These are phyloP conservation scores for Steinernema hermaphroditum DNA, from an alignment of 2,888 invertebrate species.

Conservation along the genomic window DNA sequence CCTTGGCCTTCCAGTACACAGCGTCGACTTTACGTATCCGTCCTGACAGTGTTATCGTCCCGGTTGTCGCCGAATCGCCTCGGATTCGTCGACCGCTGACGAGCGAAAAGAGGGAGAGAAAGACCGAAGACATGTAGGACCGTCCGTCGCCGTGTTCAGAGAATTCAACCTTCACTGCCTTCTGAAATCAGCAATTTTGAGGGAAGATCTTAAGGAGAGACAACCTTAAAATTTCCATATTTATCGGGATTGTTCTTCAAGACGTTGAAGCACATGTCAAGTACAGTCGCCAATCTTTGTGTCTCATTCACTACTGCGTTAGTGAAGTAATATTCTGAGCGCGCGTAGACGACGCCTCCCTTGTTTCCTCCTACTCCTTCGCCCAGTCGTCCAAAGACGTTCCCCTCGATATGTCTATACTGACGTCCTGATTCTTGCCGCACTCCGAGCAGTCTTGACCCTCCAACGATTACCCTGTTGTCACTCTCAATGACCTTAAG, in stretches of 20 bases:
- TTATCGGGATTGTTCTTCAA: neutral
- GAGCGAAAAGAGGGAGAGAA: neutral
- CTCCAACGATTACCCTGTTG: too few relatives aligned
- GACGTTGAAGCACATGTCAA: neutral
- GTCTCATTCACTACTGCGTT: too few relatives aligned
- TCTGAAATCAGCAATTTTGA: neutral
- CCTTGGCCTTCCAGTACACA: neutral
- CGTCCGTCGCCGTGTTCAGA: neutral
- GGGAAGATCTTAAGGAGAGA: neutral
- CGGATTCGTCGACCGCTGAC: neutral
- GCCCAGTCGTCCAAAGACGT: too few relatives aligned
- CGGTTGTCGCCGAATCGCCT: neutral
- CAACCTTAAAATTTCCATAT: neutral
- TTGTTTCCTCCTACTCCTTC: too few relatives aligned
- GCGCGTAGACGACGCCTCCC: too few relatives aligned
- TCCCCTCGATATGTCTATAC: too few relatives aligned
- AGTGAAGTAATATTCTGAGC: too few relatives aligned
- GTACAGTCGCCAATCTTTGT: too few relatives aligned
- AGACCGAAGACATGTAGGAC: neutral
- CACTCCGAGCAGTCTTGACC: too few relatives aligned
- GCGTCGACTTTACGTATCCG: neutral
- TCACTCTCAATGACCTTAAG: too few relatives aligned
- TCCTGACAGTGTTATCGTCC: neutral
- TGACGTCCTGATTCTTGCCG: too few relatives aligned
- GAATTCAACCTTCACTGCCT: neutral